Conservation (phyloP, 1,140 invertebrate species). For the Globodera ellingtonae region DNA sequence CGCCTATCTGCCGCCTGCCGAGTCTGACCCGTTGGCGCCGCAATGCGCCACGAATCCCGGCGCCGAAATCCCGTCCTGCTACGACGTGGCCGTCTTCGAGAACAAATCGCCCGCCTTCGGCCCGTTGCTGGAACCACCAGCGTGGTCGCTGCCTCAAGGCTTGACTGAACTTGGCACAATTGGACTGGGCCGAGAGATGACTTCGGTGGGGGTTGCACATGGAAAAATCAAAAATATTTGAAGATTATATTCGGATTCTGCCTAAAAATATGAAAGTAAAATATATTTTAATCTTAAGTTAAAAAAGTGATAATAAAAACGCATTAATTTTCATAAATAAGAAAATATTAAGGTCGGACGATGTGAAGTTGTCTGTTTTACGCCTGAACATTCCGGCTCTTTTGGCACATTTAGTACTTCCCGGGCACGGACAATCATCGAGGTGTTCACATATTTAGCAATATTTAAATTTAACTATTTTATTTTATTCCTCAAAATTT, state of each 20-base stretch:
- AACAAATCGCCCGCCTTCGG: background rate
- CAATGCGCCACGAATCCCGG: background rate
- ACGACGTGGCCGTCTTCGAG: background rate
- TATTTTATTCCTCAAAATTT: background rate
- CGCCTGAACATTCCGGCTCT: background rate
- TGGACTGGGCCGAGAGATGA: background rate
- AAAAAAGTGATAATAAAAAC: too few relatives aligned
- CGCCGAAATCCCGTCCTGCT: background rate
- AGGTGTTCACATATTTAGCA: background rate
- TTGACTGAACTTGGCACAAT: background rate
- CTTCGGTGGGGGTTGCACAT: background rate
- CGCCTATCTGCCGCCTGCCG: background rate
- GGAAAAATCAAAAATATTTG: too few relatives aligned
- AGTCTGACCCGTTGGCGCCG: background rate
- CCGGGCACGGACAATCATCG: background rate
- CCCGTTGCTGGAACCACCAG: background rate
- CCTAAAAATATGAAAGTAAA: too few relatives aligned
- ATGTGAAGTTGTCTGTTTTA: background rate
- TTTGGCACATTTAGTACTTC: background rate
- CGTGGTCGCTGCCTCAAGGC: background rate
- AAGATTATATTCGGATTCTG: too few relatives aligned
- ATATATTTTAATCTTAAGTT: too few relatives aligned
- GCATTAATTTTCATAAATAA: too few relatives aligned
- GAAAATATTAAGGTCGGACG: background rate
- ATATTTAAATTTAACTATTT: too few relatives aligned